These are phyloP conservation scores for Cremastinae sp. DNA, from an alignment of 2,888 invertebrate species.

Conservation along the genomic window DNA sequence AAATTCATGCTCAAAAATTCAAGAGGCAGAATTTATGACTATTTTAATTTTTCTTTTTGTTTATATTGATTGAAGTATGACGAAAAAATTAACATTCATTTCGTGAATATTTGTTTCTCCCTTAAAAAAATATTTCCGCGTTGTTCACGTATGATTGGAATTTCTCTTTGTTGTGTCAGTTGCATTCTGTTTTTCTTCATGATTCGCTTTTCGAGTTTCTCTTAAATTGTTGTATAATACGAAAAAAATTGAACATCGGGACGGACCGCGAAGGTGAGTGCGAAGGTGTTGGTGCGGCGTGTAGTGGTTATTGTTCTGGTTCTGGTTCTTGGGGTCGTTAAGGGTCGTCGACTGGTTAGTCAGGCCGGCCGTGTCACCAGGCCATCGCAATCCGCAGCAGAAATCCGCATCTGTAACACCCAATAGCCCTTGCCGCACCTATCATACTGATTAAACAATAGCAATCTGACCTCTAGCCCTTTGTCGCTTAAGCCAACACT, in stretches of 20 bases:
- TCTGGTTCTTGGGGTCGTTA: slow-evolving; percentile 75
- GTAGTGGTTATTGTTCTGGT: slow-evolving; percentile 79
- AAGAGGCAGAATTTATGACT: too few species aligned
- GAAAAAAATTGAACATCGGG: slow-evolving; percentile 64
- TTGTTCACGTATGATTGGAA: too few species aligned
- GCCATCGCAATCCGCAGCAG: slow-evolving; percentile 92
- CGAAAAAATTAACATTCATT: too few species aligned
- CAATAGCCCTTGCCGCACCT: slow-evolving; percentile 72
- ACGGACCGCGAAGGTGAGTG: slow-evolving; percentile 80
- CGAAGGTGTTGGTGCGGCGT: slow-evolving; percentile 79
- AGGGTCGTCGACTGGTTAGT: slow-evolving; percentile 76
- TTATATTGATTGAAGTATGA: too few species aligned
- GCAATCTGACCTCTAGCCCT: slow-evolving; percentile 53
- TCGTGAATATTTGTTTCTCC: too few species aligned
- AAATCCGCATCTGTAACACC: slow-evolving; percentile 93
- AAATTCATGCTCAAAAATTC: too few species aligned
- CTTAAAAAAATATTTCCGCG: too few species aligned
- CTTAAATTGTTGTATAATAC: slow-evolving; percentile 35
- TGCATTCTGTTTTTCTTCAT: slow-evolving; percentile 17
- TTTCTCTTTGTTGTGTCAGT: slow-evolving; percentile 27
- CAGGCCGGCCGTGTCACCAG: slow-evolving; percentile 85
- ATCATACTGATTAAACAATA: slow-evolving; percentile 55
- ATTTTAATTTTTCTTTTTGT: too few species aligned
- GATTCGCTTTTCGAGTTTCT: slow-evolving; percentile 22
- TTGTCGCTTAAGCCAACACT: neutral